Evolutionary conservation across 2,797 vertebrate genomes (phyloP).

Genomic region (Myiotriccus ornatus): DNA sequence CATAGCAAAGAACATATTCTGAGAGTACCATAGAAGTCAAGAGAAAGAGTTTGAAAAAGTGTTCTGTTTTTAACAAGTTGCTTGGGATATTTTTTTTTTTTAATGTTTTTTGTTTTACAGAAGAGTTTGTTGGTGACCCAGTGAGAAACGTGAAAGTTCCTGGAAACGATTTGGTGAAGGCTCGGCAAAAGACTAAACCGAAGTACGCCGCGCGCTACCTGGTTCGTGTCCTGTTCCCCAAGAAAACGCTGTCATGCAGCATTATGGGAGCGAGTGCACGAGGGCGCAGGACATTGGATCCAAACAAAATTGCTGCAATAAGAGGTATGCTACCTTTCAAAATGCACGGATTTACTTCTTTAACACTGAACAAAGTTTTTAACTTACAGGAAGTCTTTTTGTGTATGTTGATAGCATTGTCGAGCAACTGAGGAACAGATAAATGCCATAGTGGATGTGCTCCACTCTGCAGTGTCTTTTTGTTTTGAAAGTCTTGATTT

Average conservation of each 20-base stretch:
- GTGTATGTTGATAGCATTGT: background rate
- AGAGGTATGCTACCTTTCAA: slow-evolving; percentile 70
- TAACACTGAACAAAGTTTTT: background rate
- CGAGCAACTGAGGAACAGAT: background rate
- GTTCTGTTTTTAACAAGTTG: background rate
- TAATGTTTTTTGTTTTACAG: slow-evolving; percentile 1
- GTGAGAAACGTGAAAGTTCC: slow-evolving; percentile 75
- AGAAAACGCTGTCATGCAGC: slow-evolving; percentile 68
- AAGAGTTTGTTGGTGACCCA: slow-evolving; percentile 80
- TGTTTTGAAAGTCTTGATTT: background rate
- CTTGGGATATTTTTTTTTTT: background rate
- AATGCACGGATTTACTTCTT: background rate
- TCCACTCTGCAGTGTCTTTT: background rate
- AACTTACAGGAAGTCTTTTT: background rate
- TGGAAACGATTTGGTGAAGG: slow-evolving; percentile 68
- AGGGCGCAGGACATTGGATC: slow-evolving; percentile 69
- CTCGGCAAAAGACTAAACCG: slow-evolving; percentile 70
- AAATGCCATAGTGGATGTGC: background rate
- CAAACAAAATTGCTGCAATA: slow-evolving; percentile 79
- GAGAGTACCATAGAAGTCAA: background rate
- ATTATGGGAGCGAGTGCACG: slow-evolving; percentile 41
- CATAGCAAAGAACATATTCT: background rate
- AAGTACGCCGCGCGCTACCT: slow-evolving; percentile 76
- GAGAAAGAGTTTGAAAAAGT: background rate
- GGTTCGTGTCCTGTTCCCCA: slow-evolving; percentile 76